These are phyloP conservation scores for Myopa tessellatipennis DNA, from an alignment of 2,888 invertebrate genomes.

Conservation along the genomic window DNA sequence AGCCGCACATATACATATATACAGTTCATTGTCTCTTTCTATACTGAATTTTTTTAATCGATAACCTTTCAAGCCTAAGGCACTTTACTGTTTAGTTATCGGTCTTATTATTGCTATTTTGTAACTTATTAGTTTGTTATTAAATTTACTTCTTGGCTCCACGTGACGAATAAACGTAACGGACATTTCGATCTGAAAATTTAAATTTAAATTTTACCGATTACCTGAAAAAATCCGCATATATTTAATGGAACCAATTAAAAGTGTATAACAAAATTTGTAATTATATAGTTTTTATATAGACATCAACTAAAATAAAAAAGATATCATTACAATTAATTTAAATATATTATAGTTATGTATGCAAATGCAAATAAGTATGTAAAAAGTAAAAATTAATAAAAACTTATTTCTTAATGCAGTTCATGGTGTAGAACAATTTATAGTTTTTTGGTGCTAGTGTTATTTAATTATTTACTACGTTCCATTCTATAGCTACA, in stretches of 20 bases:
- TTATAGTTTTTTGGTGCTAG: not conserved
- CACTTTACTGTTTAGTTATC: constrained; percentile 13
- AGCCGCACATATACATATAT: not conserved
- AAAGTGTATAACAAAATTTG: constrained; percentile 27
- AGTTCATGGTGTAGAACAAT: too few relatives aligned
- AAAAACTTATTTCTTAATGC: constrained; percentile 26
- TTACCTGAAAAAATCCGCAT: not conserved
- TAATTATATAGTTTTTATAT: constrained; percentile 36
- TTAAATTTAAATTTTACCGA: not conserved
- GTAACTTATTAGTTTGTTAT: constrained; percentile 15
- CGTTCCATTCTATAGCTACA: too few relatives aligned
- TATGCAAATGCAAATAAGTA: constrained; percentile 13
- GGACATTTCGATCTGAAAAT: not conserved
- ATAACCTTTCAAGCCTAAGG: constrained; percentile 20
- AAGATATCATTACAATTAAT: constrained; percentile 16
- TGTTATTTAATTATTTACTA: too few relatives aligned
- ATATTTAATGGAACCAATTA: constrained; percentile 15
- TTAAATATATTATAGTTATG: constrained; percentile 28
- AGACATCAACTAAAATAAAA: constrained; percentile 10
- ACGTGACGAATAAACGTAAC: not conserved
- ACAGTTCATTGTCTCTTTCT: constrained; percentile 3
- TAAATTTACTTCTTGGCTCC: constrained; percentile 4
- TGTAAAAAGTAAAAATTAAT: constrained; percentile 24
- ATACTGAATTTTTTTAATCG: constrained; percentile 1
- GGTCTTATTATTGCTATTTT: constrained; percentile 26